Percentiles rank a stretch among this genome's conserved stretches.
These are phyloP conservation scores for Podiceps cristatus DNA, from an alignment of 2,113 vertebrate species.

Conservation along the genomic window DNA sequence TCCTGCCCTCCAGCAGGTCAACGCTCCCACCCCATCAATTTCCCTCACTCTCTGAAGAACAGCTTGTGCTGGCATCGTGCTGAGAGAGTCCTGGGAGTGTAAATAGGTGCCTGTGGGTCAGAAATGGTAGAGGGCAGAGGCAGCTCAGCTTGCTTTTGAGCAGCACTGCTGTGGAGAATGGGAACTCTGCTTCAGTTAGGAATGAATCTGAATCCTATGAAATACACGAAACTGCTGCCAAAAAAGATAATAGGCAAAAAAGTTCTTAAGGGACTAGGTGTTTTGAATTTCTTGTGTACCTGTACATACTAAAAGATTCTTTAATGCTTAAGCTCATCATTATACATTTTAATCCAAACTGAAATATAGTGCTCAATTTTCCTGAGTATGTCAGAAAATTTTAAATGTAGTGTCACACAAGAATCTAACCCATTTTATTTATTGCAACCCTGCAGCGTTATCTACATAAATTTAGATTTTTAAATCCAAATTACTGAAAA, in stretches of 20 bases:
- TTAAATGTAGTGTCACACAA: not conserved
- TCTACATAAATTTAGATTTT: not conserved
- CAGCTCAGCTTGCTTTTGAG: not conserved
- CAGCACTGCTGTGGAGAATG: not conserved
- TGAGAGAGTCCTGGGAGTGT: not conserved
- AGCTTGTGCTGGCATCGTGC: not conserved
- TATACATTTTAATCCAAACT: not conserved
- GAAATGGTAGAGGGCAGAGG: not conserved
- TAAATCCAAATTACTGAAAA: not conserved
- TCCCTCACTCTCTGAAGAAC: not conserved
- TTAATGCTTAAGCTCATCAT: not conserved
- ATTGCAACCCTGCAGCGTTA: not conserved
- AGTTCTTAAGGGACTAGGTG: not conserved
- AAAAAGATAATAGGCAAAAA: not conserved
- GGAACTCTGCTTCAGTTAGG: not conserved
- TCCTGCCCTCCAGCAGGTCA: no score
- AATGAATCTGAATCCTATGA: not conserved
- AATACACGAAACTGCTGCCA: not conserved
- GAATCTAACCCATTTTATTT: conserved; percentile 8
- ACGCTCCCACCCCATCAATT: not conserved
- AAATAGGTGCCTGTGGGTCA: not conserved
- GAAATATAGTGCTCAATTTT: not conserved
- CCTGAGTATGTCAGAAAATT: not conserved
- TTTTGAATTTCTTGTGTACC: not conserved
- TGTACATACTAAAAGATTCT: not conserved